These are phyloP conservation scores for Platycheirus rosarum DNA, from an alignment of 2,888 invertebrate species.

Conservation along the genomic window DNA sequence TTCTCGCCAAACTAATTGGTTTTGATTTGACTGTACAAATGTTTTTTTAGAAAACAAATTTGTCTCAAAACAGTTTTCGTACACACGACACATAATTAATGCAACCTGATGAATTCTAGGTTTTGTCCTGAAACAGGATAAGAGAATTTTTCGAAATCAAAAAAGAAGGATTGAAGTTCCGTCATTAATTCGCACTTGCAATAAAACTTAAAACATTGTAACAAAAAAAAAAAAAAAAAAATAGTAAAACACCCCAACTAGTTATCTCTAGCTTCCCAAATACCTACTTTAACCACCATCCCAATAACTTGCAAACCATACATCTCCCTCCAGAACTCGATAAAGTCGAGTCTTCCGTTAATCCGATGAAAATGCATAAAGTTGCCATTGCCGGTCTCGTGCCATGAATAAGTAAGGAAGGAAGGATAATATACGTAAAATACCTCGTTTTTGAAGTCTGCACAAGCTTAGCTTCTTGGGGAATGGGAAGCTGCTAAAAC, in stretches of 20 bases:
- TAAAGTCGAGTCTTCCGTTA: slow-evolving; percentile 66
- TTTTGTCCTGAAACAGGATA: too few species aligned
- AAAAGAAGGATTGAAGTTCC: too few species aligned
- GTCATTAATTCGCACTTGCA: slow-evolving; percentile 54
- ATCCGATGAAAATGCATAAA: slow-evolving; percentile 75
- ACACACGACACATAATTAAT: too few species aligned
- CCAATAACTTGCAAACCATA: slow-evolving; percentile 8
- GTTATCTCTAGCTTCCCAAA: slow-evolving; percentile 57
- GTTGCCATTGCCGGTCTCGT: slow-evolving; percentile 72
- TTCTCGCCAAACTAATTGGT: too few species aligned
- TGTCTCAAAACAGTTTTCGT: too few species aligned
- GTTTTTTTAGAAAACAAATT: too few species aligned
- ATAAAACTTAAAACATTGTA: slow-evolving; percentile 64
- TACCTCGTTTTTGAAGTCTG: slow-evolving; percentile 44
- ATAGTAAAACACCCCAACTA: slow-evolving; percentile 36
- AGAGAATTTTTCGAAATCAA: too few species aligned
- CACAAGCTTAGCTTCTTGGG: slow-evolving; percentile 13
- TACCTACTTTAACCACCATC: slow-evolving; percentile 34
- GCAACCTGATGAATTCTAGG: too few species aligned
- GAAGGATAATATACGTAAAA: slow-evolving; percentile 51
- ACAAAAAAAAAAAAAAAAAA: slow-evolving; percentile 6
- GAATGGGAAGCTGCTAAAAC: slow-evolving; percentile 18
- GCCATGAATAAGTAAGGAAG: slow-evolving; percentile 75
- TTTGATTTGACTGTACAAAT: too few species aligned
- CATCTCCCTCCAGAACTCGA: not conserved